Base-by-base conservation (phyloP, 2,113 vertebrate species). In the Eulemur macaco region DNA sequence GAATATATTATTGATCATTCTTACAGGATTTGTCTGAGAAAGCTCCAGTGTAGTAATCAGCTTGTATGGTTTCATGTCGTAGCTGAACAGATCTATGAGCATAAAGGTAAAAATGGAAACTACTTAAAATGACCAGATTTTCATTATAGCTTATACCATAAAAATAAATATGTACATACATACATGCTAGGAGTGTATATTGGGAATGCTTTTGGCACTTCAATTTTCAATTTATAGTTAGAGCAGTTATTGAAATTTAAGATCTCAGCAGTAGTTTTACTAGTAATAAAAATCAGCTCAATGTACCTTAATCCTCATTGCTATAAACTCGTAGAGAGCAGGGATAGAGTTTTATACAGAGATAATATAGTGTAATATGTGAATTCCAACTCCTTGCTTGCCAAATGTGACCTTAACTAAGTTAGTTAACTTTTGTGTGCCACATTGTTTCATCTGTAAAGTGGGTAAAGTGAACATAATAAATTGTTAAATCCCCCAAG, bases 221-320 rank as follows among this genome's bases (percentile, higher is more conserved):
- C 3, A 34, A 18, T 47, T 94, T 94, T 92, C 85, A 94, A 42
- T 91, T 89, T 94, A 52, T 47, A 85, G 23, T 86, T 88, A 74
- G 31, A 81, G 5, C 71, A 91, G 20, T 88, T 71, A 64, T 5
- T 94, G 66, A 92, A 74, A n/a, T 76, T 86, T 52, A 77, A 82
- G 52, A 77, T 81, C 25, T 92, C 50, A 68, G 39, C 56, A 78
- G 5, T 82, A 58, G 25, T 84, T 96, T 90, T 93, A 63, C 10
- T 87, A 42, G 37, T 95, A 91, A 42, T 93, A 77, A 94, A 78
- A 89, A 39, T 76, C 3, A 47, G 11, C 39, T 76, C 31, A 85
- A 12, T 76, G 11, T 89, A 20, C 15, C 17, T 29, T 85, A 76
- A 21, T 68, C 34, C 2, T 89, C 25, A 81, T 60, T 86, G 6